Evolutionary conservation across 2,797 vertebrate genomes (phyloP), one percentile per base, ranked within the genome.

Genomic region (Okamejei kenojei): DNA sequence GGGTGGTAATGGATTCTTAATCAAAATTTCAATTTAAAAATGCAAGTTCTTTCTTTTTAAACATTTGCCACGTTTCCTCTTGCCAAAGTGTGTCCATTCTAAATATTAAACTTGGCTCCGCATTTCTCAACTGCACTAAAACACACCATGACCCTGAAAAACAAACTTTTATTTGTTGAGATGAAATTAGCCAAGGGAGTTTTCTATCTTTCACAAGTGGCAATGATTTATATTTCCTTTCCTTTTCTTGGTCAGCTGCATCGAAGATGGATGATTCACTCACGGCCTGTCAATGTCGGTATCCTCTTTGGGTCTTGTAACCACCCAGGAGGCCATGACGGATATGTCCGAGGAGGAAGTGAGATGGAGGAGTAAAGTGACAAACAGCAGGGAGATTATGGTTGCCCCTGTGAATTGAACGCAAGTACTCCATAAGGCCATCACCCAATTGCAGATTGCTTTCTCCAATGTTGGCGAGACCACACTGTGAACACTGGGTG

Each of bases 11-110:
- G 38, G 35, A 45, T 29, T 26, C 68, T 26, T 68, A 71, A 74
- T 38, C 26, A 54, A 92, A 71, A 92, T 92, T 92, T 76, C 45
- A 38, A 92, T 17, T 91, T 91, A 23, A 45, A 91, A 91, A 91
- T 29, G 17, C 38, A 92, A 92, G 29, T 74, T 54, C 71, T 76
- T 74, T 76, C 23, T 45, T 74, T 74, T 21, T 58, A 1, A 15
- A 76, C 74, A 76, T 92, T 29, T 74, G 11, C 76, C 90, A 76
- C 1, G 54, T 29, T 76, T 71, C 26, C 71, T 54, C 54, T 8
- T 74, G 32, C 21, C 54, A 13, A 65, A 74, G 23, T 45, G 35
- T 74, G 7, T 71, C 32, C 71, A 54, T 92, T 92, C 68, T 76
- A 92, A 92, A n/a, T 91, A 45, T 15, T 76, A n/a, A 11, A 74